These are phyloP conservation scores for Caranx melampygus DNA, from an alignment of 2,113 vertebrate species.

Conservation along the genomic window DNA sequence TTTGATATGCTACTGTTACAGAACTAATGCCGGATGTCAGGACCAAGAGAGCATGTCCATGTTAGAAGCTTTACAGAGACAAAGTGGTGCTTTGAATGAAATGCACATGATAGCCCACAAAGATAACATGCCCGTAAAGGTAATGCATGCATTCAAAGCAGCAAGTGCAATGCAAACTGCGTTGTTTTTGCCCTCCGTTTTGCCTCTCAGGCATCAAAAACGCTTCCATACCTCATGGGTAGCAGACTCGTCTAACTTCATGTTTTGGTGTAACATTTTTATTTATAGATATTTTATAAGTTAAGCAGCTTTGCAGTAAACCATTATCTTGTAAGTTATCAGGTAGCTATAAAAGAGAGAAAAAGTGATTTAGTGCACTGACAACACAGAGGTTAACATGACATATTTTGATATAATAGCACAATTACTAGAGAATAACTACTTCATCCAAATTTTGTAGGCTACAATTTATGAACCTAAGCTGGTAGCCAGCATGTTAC, in stretches of 20 bases:
- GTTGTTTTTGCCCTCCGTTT: neutral
- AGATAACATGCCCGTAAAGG: neutral
- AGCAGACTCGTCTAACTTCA: neutral
- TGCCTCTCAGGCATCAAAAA: neutral
- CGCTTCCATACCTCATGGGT: neutral
- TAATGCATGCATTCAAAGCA: neutral
- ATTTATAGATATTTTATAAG: neutral
- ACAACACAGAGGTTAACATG: neutral
- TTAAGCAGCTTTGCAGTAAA: neutral
- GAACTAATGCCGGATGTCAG: neutral
- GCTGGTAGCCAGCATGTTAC: constrained; percentile 2
- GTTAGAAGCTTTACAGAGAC: neutral
- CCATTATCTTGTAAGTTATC: neutral
- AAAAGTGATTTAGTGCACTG: neutral
- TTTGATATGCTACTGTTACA: neutral
- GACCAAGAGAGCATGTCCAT: neutral
- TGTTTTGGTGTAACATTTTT: neutral
- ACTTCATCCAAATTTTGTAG: neutral
- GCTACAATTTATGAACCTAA: neutral
- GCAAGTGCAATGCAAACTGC: neutral
- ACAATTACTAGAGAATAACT: neutral
- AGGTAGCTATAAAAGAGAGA: neutral
- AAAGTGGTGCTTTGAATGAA: neutral
- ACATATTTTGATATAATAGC: neutral
- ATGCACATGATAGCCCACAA: neutral